Evolutionary conservation across 37 sponge, comb jelly and placozoan genomes (phyloP).

Genomic region (Cliona cf. orientalis): DNA sequence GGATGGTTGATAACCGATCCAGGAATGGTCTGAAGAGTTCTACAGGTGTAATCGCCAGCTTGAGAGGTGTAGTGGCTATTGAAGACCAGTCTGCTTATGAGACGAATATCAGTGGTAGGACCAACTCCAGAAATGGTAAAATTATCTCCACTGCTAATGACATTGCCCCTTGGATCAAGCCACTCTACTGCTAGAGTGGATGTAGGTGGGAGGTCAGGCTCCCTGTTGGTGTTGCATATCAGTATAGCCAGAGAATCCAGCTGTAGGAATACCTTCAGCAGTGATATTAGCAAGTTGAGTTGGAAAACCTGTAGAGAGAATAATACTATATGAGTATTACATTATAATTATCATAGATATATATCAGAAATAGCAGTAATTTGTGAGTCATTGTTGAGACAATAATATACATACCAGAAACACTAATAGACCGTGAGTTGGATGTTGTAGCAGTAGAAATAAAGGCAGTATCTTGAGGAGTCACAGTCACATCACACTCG

Average conservation of each 20-base stretch:
- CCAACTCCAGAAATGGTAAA: background rate
- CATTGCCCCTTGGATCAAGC: background rate
- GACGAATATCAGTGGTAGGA: too few relatives aligned
- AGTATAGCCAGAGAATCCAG: constrained; percentile 1
- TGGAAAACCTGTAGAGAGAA: constrained; percentile 12
- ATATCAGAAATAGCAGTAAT: too few relatives aligned
- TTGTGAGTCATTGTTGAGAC: too few relatives aligned
- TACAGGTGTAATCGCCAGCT: constrained; percentile 2
- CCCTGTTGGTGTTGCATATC: background rate
- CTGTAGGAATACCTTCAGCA: constrained; percentile 6
- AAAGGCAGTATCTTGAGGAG: background rate
- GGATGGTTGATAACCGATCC: background rate
- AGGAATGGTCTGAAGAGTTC: background rate
- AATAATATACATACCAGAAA: too few relatives aligned
- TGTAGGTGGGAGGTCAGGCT: background rate
- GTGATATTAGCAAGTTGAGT: background rate
- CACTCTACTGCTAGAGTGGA: background rate
- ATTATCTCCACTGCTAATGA: background rate
- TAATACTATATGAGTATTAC: too few relatives aligned
- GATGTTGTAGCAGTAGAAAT: background rate
- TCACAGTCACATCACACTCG: background rate
- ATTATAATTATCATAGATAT: too few relatives aligned
- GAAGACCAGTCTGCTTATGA: background rate
- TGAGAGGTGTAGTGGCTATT: background rate
- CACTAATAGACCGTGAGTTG: background rate